Evolutionary conservation across 2,113 vertebrate species (phyloP).

Genomic region (Crypturellus undulatus): DNA sequence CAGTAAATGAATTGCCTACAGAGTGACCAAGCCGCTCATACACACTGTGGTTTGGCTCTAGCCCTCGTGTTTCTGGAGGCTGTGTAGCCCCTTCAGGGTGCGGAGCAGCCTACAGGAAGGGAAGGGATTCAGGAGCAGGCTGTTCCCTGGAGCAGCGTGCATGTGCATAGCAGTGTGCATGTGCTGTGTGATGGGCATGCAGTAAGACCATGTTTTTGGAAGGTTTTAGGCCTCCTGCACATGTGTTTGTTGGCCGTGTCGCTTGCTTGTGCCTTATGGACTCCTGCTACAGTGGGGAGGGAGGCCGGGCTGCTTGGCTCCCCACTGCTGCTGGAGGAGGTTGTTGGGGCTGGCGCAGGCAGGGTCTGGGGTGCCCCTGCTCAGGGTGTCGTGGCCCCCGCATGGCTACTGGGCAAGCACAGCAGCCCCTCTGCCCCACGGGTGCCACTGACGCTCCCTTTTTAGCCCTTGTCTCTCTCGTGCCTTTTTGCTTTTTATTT

Average conservation of each 20-base stretch:
- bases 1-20: not conserved
- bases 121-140: not conserved
- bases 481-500: too few species aligned
- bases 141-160: not conserved
- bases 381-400: not conserved
- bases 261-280: not conserved
- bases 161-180: not conserved
- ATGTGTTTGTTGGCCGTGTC: rapidly evolving
- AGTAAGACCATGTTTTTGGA: not conserved
- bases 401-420: rapidly evolving
- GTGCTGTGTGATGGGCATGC: not conserved
- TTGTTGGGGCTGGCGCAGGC: not conserved
- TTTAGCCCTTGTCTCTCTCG: not conserved
- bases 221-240: not conserved
- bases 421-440: not conserved
- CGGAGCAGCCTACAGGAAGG: not conserved
- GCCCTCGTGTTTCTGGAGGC: not conserved
- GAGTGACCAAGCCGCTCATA: not conserved
- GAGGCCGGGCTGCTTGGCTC: not conserved
- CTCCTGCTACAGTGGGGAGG: not conserved
- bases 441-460: not conserved
- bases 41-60: not conserved
- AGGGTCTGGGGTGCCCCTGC: not conserved
- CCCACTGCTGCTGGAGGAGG: not conserved
- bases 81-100: not conserved